Percentiles rank a stretch among this genome's conserved stretches.
These are phyloP conservation scores for Cosmia trapezina DNA, from an alignment of 2,888 invertebrate species.

Conservation along the genomic window DNA sequence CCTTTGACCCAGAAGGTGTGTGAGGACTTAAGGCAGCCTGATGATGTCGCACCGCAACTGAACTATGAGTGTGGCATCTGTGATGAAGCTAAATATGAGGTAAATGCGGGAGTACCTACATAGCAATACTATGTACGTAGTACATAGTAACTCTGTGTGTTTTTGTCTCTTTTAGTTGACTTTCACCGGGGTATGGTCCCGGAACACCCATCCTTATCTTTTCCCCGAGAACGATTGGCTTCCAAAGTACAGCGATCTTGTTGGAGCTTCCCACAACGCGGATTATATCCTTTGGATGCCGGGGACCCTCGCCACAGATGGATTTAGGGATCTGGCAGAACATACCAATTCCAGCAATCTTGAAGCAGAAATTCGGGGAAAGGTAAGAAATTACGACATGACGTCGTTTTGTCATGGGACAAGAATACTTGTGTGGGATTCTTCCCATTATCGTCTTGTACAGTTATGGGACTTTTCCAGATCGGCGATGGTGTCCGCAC, in stretches of 20 bases:
- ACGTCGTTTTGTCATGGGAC: neutral
- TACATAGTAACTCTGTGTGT: too few species aligned
- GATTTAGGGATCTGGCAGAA: conserved; percentile 82
- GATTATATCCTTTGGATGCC: conserved; percentile 83
- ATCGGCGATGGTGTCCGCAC: conserved; percentile 84
- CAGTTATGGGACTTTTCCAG: conserved; percentile 61
- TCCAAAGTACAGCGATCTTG: conserved; percentile 82
- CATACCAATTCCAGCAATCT: conserved; percentile 82
- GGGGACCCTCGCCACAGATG: conserved; percentile 79
- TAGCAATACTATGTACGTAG: too few species aligned
- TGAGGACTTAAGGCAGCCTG: conserved; percentile 84
- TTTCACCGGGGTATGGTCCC: conserved; percentile 85
- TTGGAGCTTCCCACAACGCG: conserved; percentile 82
- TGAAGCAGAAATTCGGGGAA: conserved; percentile 82
- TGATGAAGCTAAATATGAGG: conserved; percentile 87
- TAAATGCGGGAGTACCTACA: neutral
- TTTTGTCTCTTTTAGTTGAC: conserved; percentile 70
- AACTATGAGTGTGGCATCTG: conserved; percentile 83
- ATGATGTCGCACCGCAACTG: conserved; percentile 81
- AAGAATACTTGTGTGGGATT: neutral
- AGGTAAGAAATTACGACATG: conserved; percentile 70
- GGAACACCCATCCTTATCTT: conserved; percentile 82
- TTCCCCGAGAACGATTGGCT: conserved; percentile 86
- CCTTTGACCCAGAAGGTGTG: conserved; percentile 80
- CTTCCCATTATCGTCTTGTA: neutral